Conservation (phyloP, 2,113 vertebrate species). For the Leptobrachium leishanense region DNA sequence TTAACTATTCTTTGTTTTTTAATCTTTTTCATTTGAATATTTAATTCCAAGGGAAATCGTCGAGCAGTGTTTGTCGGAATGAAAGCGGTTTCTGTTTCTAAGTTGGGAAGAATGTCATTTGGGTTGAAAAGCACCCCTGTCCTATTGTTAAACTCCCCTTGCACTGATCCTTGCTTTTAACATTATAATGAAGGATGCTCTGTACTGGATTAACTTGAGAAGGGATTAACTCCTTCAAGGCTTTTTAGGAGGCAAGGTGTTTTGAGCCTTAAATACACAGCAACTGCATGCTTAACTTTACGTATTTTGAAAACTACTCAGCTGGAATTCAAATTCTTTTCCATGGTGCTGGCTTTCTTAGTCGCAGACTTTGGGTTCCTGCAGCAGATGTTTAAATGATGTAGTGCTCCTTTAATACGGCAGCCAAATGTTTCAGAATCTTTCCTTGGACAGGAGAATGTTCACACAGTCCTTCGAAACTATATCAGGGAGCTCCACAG, state of each 20-base stretch:
- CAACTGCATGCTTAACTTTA: slow-evolving; percentile 84
- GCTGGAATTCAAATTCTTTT: slow-evolving; percentile 85
- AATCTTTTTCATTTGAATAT: slow-evolving; percentile 63
- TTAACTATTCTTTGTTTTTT: slow-evolving; percentile 25
- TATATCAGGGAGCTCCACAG: slow-evolving; percentile 58
- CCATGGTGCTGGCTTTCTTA: slow-evolving; percentile 79
- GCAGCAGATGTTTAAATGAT: slow-evolving; percentile 75
- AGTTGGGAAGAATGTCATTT: slow-evolving; percentile 81
- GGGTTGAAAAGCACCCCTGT: slow-evolving; percentile 74
- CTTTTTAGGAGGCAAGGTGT: slow-evolving; percentile 85
- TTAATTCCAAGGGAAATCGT: slow-evolving; percentile 66
- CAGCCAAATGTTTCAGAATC: slow-evolving; percentile 64
- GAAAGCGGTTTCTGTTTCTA: slow-evolving; percentile 82
- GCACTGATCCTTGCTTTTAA: slow-evolving; percentile 83
- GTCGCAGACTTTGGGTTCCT: slow-evolving; percentile 73
- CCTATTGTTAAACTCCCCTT: slow-evolving; percentile 75
- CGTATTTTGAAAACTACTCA: slow-evolving; percentile 86
- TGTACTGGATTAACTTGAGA: slow-evolving; percentile 89
- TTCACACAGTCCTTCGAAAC: slow-evolving; percentile 71
- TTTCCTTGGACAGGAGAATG: slow-evolving; percentile 62
- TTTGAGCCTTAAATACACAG: slow-evolving; percentile 86
- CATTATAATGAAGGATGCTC: slow-evolving; percentile 88
- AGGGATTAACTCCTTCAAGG: slow-evolving; percentile 87
- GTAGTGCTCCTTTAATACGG: slow-evolving; percentile 69
- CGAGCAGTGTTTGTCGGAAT: slow-evolving; percentile 66